These are phyloP conservation scores for Xiphophorus hellerii DNA, from an alignment of 2,113 vertebrate genomes.

Conservation along the genomic window DNA sequence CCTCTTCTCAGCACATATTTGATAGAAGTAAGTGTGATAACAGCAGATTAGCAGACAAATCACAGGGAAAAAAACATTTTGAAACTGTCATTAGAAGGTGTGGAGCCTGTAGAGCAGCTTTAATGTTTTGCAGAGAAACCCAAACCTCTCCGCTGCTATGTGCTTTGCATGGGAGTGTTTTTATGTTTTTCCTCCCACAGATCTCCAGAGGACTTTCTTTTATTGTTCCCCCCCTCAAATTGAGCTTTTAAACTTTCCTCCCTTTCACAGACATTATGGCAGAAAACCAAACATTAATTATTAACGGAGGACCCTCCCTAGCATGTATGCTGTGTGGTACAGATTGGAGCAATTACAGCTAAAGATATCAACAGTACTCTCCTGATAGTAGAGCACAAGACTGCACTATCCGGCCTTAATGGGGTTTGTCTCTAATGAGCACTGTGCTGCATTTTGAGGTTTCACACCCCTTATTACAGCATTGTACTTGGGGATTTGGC, in stretches of 20 bases:
- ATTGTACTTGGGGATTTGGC: background rate
- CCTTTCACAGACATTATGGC: background rate
- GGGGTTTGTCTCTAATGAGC: conserved; percentile 31
- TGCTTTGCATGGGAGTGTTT: background rate
- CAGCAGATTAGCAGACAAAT: background rate
- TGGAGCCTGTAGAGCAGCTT: background rate
- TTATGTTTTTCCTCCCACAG: background rate
- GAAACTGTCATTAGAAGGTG: background rate
- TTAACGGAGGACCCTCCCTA: conserved; percentile 7
- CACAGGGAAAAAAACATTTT: background rate
- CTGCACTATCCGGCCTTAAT: background rate
- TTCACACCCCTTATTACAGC: background rate
- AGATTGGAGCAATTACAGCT: conserved; percentile 30
- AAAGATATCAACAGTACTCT: conserved; percentile 29
- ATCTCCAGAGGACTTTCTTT: background rate
- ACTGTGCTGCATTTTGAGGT: background rate
- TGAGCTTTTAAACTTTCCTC: background rate
- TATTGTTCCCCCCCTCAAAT: conserved; percentile 1
- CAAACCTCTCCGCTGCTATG: background rate
- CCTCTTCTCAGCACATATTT: conserved; percentile 66
- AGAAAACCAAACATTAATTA: conserved; percentile 17
- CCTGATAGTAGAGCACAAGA: background rate
- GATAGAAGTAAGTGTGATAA: conserved; percentile 10
- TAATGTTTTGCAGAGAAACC: background rate
- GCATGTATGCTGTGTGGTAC: background rate